Base-by-base conservation (phyloP, 30 jellyfish, hydroid and myxozoan genomes). In the Chrysaora quinquecirrha region DNA sequence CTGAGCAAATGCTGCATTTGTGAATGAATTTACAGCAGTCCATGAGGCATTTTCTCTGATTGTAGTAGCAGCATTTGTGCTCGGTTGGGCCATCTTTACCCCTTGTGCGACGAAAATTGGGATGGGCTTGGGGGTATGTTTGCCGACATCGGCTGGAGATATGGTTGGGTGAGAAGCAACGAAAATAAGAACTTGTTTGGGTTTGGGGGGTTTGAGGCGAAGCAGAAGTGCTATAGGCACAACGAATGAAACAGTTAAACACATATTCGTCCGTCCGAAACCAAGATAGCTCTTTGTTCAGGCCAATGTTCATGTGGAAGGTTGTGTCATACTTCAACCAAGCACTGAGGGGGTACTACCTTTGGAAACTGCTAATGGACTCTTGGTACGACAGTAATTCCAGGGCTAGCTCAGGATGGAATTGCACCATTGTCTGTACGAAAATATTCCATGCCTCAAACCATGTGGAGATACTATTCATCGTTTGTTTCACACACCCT, bases 321-420 rank as follows among this genome's bases (percentile, higher is more conserved):
- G 77, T 49, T 7, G 29, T 49, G 21, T 64, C 77, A 64, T 64
- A 64, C 4, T 49, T 48, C n/a, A 20, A 64, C 77, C 77, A 64
- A 30, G 50, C 29, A 16, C 50, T 64, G 29, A 64, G 29, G 18
- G 77, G 77, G 58, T 64, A 64, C n/a, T 48, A 64, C 22, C 77
- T 48, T 1, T 64, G 77, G 48, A 64, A 22, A 30, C 14, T 64
- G 21, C 77, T 20, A 1, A 64, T 64, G 9, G 77, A 64, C 50
- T 64, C 77, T 64, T 64, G 77, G 77, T 64, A 64, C 16, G 50
- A 48, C n/a, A 64, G 21, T 49, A 64, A 20, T 48, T 48, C 11
- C 23, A 49, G 77, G 77, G 77, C 77, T 20, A 64, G 77, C 50
- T 29, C 29, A 14, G 77, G 77, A 49, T 64, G 77, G 21, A 64